Base-by-base conservation (phyloP, 2,113 vertebrate genomes). In the Microcebus lehilahytsara region DNA sequence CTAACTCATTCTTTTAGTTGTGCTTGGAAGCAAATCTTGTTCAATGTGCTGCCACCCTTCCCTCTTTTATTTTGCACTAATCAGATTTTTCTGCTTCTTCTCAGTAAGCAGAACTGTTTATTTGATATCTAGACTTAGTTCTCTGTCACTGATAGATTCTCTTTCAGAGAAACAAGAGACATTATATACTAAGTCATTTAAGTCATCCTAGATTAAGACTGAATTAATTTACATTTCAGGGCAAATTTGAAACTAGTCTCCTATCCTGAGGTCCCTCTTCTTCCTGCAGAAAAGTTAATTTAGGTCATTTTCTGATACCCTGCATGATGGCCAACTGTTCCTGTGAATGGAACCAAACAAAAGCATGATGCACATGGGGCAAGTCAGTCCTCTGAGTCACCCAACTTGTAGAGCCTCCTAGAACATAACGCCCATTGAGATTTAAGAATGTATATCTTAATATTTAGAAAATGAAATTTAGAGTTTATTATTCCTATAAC, bases 121-220 rank as follows among this genome's bases (percentile, higher is more conserved):
- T 86, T 9, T 84, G 85, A 79, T 79, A n/a, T 53, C 40, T 23
- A 40, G n/a, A 84, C 72, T 51, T 34, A 51, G 0, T 42, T 78
- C 19, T 89, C 62, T 60, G 53, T 75, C 51, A 78, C 30, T 42
- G 72, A 83, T 3, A 80, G 49, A 77, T 89, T 37, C 20, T 91
- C 27, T 88, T 72, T 8, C 34, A 62, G 40, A 95, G 80, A 92
- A 85, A 87, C 23, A 80, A 92, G 53, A 95, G 62, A 66, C 22
- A 80, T 71, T 62, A 75, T 66, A 79, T 17, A 95, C 34, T n/a
- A 92, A 95, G 85, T 91, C 42, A 77, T 94, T 96, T 85, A 86
- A 89, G 30, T 80, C n/a, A 80, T 58, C 17, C 53, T 56, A 92
- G 75, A 95, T 80, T 93, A 62, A 86, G 46, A 86, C 32, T 11